Base-by-base conservation (phyloP, 2,888 invertebrate species). In the Pheosia gnoma region DNA sequence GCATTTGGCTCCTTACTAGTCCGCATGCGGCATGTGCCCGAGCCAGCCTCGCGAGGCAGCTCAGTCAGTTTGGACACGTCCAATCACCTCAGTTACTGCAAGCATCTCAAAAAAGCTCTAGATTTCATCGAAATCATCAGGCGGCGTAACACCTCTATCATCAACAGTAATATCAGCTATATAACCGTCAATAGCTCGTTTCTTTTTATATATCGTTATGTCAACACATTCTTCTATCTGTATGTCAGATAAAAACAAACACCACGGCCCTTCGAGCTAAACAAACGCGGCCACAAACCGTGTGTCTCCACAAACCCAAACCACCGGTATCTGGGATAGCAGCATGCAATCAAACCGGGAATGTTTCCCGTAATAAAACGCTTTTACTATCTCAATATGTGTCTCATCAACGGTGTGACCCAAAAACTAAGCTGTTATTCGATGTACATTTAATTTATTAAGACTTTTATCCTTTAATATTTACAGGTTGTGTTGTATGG, bases 321-420 rank as follows among this genome's bases (percentile, higher is more conserved):
- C 63, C 67, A 64, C 59, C 38, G 52, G 37, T 62, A 58, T 63
- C 60, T 61, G 57, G 55, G 60, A 25, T 25, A 25, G 25, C 25
- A 55, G 70, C 72, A 80, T 64, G 78, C 79, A 78, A 86, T 87
- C 73, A 85, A 87, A 83, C 70, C 66, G 67, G 78, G 82, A 87
- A 88, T 87, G 88, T 86, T 85, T 86, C 80, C 78, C 77, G 86
- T 83, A 85, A 84, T 92, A 88, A 90, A 90, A 89, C 67, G 59
- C 69, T 83, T 90, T 91, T 86, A 91, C 81, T 82, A 80, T 84
- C 84, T 75, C 89, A 89, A 89, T 90, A 86, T 87, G 92, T 79
- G 73, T 85, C 85, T 84, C 84, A 80, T 93, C 89, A 89, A 78
- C 78, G 78, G 80, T 75, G 75, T 75, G 74, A 82, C 76, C 82